Percentiles rank a stretch among this genome's conserved stretches.
These are phyloP conservation scores for Bursaphelenchus okinawaensis DNA, from an alignment of 2,888 invertebrate genomes.

Conservation along the genomic window DNA sequence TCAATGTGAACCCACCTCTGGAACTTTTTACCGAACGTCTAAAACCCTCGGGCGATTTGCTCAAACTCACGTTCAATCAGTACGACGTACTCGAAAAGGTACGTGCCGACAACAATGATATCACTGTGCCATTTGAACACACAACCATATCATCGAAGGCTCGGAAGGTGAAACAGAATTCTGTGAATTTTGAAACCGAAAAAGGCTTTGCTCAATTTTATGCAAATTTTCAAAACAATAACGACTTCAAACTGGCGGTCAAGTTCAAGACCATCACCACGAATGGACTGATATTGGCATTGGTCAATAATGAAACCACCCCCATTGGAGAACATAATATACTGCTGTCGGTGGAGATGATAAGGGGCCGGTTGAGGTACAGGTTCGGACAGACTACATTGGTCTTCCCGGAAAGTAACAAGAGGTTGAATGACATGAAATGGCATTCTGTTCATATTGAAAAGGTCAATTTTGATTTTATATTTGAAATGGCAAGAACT, in stretches of 20 bases:
- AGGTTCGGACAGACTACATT: conserved; percentile 13
- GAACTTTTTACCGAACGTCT: conserved; percentile 22
- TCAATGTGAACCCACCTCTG: background rate
- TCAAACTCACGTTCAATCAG: conserved; percentile 28
- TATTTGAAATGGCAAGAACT: background rate
- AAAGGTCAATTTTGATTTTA: conserved; percentile 1
- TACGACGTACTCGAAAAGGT: conserved; percentile 22
- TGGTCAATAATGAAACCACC: conserved; percentile 12
- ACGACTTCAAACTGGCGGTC: conserved; percentile 43
- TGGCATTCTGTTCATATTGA: conserved; percentile 21
- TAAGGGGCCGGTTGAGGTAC: conserved; percentile 16
- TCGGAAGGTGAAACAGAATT: conserved; percentile 20
- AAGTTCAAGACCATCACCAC: conserved; percentile 46
- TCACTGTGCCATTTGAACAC: background rate
- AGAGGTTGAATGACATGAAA: conserved; percentile 25
- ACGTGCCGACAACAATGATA: background rate
- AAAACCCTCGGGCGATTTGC: conserved; percentile 23
- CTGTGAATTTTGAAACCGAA: conserved; percentile 21
- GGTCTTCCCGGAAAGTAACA: background rate
- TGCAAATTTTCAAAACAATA: background rate
- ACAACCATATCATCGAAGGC: background rate
- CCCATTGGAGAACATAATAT: conserved; percentile 4
- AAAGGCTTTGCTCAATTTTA: conserved; percentile 16
- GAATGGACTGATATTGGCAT: conserved; percentile 8
- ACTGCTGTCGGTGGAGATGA: conserved; percentile 17